Conservation (phyloP, 2,113 vertebrate genomes). For the Microtus pennsylvanicus region DNA sequence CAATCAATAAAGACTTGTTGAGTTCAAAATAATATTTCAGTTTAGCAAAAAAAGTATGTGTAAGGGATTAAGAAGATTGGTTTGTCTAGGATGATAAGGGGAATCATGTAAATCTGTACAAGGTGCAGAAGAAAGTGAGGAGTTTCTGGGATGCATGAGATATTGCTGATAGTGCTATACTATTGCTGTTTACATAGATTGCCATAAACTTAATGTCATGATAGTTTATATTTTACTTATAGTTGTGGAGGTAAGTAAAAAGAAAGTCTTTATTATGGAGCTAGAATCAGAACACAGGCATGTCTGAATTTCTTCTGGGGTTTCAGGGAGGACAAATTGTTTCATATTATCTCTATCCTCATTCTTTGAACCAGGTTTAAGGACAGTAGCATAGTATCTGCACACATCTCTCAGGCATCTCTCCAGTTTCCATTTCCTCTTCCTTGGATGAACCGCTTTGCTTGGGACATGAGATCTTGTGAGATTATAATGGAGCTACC, state of each 20-base stretch:
- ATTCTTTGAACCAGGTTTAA: background rate
- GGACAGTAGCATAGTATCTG: no score
- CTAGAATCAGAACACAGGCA: background rate
- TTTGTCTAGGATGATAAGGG: background rate
- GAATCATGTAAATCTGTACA: background rate
- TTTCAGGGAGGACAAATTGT: background rate
- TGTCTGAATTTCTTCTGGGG: background rate
- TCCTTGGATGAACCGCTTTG: background rate
- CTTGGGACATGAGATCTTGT: background rate
- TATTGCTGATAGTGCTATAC: background rate
- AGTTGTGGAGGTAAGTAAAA: background rate
- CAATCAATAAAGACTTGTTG: background rate
- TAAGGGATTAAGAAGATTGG: background rate
- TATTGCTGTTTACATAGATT: background rate
- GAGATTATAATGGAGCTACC: background rate
- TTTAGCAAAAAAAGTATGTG: background rate
- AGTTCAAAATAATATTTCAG: background rate
- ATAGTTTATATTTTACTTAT: background rate
- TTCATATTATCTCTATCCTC: background rate
- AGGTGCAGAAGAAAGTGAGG: background rate
- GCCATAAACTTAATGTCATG: background rate
- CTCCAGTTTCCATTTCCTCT: background rate
- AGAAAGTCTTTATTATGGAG: background rate
- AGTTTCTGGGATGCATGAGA: rapidly evolving
- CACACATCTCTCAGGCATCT: background rate